Base-by-base conservation (phyloP, 2,888 invertebrate species). In the Trissolcus japonicus region DNA sequence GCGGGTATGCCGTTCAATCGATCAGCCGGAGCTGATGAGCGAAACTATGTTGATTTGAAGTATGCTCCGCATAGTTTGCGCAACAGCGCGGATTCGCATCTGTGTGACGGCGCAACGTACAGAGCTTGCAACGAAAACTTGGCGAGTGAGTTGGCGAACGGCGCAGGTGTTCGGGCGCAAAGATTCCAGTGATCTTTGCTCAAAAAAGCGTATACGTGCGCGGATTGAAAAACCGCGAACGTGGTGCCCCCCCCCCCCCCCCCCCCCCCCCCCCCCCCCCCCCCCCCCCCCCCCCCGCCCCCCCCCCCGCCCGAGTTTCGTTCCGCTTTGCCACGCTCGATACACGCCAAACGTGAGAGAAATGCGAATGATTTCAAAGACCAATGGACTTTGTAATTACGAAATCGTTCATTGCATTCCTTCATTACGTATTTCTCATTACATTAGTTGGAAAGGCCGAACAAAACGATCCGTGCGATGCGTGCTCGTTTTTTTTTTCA, bases 301-400 rank as follows among this genome's bases (percentile, higher is more conserved):
- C n/a, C n/a, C n/a, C n/a, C n/a, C n/a, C n/a, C n/a, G n/a, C n/a
- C n/a, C n/a, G n/a, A 67, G 63, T 48, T 65, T 68, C 65, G 68
- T 63, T 77, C 65, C 65, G 63, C 65, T 73, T 73, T 72, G 63
- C 68, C 53, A 65, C 75, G 69, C 63, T 43, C 46, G 69, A 55
- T 65, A 65, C 63, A 69, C 59, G 59, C 75, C 69, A 50, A 69
- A 75, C 75, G 75, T 65, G 68, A 75, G 59, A 63, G 68, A 75
- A 75, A 75, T 67, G 46, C 62, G 62, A 48, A 74, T 57, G 56
- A 59, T 63, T 57, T 57, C n/a, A 63, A 63, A 75, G 68, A 68
- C 54, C 68, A 68, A 68, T 62, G 68, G 75, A 68, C 68, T 75
- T 62, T 74, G 67, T 62, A 74, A 74, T 74, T 74, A 74, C 74